Evolutionary conservation across 2,113 vertebrate genomes (phyloP).

Genomic region (Puffinus mauretanicus): DNA sequence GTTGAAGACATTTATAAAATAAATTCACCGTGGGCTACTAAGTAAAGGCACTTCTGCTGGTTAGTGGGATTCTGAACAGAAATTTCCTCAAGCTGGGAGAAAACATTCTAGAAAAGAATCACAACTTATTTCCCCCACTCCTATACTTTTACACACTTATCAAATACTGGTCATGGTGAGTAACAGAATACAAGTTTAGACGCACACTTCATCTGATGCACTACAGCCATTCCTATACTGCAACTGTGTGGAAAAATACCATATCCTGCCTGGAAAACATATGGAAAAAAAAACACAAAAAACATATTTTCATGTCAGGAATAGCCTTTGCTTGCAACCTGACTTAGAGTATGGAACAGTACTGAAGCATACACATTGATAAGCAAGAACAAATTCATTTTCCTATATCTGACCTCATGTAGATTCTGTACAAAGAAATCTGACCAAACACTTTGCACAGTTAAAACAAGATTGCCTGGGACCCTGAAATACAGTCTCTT

Average conservation of each 20-base stretch:
- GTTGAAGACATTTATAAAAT: not conserved
- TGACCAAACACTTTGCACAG: not conserved
- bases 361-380: not conserved
- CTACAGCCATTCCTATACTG: not conserved
- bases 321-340: not conserved
- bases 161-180: not conserved
- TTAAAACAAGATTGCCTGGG: not conserved
- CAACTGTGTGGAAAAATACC: not conserved
- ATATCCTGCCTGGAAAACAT: not conserved
- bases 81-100: not conserved
- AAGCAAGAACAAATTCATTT: not conserved
- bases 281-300: not conserved
- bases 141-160: not conserved
- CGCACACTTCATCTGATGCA: not conserved
- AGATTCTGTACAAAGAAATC: not conserved
- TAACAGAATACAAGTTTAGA: not conserved
- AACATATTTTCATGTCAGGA: not conserved
- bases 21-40: not conserved
- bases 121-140: not conserved
- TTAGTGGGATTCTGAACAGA: not conserved
- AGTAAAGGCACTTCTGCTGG: not conserved
- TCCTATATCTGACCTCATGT: not conserved
- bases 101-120: not conserved
- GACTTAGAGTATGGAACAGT: not conserved
- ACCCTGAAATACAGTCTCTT: not conserved